A percentile compares a stretch with the other conserved stretches of the same genome.
These are phyloP conservation scores for Hydrochoerus hydrochaeris DNA, from an alignment of 2,113 vertebrate species.

Conservation along the genomic window DNA sequence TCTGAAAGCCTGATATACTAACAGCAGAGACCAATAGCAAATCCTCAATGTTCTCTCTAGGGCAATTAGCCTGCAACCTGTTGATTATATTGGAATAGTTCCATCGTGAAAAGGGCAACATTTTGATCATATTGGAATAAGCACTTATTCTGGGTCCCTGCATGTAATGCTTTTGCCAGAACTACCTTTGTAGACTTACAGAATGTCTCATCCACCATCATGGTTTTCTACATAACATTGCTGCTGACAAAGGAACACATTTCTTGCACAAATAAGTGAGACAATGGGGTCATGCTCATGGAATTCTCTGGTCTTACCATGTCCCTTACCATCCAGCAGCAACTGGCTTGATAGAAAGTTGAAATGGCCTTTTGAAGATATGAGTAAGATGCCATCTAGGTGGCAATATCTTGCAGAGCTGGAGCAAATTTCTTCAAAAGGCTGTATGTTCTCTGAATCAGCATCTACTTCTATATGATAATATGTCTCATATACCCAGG, in stretches of 20 bases:
- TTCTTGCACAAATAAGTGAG: background rate
- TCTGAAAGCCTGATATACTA: background rate
- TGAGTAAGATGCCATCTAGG: background rate
- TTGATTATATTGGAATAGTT: background rate
- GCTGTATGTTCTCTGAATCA: background rate
- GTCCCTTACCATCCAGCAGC: background rate
- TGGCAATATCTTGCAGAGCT: background rate
- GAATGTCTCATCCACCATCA: background rate
- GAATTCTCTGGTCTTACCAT: no score
- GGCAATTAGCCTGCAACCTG: background rate
- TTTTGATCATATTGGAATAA: background rate
- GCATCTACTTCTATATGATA: background rate
- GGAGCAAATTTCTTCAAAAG: background rate
- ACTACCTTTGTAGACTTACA: background rate
- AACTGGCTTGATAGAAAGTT: background rate
- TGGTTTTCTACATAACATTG: background rate
- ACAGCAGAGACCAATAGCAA: background rate
- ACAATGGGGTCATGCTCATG: background rate
- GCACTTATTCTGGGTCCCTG: background rate
- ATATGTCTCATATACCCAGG: background rate
- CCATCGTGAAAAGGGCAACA: background rate
- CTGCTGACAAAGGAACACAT: background rate
- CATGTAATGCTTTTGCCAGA: background rate
- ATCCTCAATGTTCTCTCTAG: background rate
- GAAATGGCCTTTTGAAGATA: background rate